Evolutionary conservation across 1,140 invertebrate genomes (phyloP).

Genomic region (Liolophura sinensis): DNA sequence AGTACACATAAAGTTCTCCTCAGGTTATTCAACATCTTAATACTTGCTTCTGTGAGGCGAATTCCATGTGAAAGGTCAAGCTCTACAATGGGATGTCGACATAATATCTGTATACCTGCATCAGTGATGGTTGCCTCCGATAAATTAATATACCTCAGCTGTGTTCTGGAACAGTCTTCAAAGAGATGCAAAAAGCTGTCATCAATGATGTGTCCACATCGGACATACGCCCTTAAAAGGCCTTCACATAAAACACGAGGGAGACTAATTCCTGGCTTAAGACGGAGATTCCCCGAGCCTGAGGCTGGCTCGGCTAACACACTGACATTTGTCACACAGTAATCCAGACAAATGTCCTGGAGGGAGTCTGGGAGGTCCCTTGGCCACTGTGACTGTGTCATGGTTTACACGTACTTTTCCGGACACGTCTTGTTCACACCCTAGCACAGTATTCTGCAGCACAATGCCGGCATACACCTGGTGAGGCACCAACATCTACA

Average conservation of each 20-base stretch:
- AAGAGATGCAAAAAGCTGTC: conserved; percentile 65
- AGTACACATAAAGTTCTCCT: conserved; percentile 53
- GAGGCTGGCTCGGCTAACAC: conserved; percentile 62
- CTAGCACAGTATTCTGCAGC: too few species aligned
- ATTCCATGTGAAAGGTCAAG: conserved; percentile 75
- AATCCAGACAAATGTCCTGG: conserved; percentile 68
- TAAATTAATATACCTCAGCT: conserved; percentile 72
- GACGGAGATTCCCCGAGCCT: conserved; percentile 32
- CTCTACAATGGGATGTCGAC: conserved; percentile 72
- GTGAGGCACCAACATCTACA: too few species aligned
- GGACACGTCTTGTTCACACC: too few species aligned
- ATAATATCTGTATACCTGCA: conserved; percentile 68
- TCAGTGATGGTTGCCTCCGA: conserved; percentile 73
- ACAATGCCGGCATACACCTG: too few species aligned
- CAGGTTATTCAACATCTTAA: conserved; percentile 65
- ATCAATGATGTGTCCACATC: conserved; percentile 3
- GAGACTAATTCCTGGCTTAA: conserved; percentile 46
- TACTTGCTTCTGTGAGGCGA: conserved; percentile 66
- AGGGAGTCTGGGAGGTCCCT: conserved; percentile 56
- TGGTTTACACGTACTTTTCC: too few species aligned
- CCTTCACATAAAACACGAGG: conserved; percentile 73
- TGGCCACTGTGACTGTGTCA: conserved; percentile 5
- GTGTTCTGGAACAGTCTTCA: conserved; percentile 68
- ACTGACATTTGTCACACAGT: conserved; percentile 68
- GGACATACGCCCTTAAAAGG: conserved; percentile 19